Evolutionary conservation across 2,888 invertebrate genomes (phyloP).

Genomic region (Chalcis sispes): DNA sequence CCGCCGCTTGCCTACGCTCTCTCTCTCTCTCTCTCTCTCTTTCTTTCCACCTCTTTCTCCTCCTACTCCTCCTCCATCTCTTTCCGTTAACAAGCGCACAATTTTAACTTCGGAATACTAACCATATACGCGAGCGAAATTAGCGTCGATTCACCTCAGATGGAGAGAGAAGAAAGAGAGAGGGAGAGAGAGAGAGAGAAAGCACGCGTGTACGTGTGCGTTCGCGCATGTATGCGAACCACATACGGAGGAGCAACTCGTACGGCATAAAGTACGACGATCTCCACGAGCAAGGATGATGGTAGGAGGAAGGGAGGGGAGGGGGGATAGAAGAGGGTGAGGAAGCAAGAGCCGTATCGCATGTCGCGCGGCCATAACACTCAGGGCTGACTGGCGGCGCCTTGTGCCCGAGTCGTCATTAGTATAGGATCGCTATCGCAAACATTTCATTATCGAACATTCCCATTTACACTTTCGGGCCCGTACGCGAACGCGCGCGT

Average conservation of each 20-base stretch:
- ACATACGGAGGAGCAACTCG: background rate
- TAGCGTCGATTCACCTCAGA: constrained; percentile 31
- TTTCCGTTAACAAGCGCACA: constrained; percentile 17
- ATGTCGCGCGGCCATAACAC: constrained; percentile 42
- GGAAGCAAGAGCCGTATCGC: constrained; percentile 35
- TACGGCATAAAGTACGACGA: constrained; percentile 27
- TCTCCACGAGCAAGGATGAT: background rate
- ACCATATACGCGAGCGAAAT: background rate
- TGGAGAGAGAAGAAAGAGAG: background rate
- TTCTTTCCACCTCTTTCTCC: too few relatives aligned
- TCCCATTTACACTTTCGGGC: constrained; percentile 15
- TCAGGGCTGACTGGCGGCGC: constrained; percentile 18
- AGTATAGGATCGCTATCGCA: constrained; percentile 44
- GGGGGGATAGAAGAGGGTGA: too few relatives aligned
- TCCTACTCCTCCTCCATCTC: too few relatives aligned
- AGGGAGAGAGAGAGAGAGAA: background rate
- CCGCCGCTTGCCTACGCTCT: too few relatives aligned
- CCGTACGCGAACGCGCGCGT: background rate
- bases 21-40: too few relatives aligned
- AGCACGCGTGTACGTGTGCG: background rate
- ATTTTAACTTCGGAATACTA: constrained; percentile 12
- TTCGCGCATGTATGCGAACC: background rate
- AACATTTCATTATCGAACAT: constrained; percentile 50
- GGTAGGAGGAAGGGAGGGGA: too few relatives aligned
- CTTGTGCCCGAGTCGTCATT: constrained; percentile 36